Percentiles rank a stretch among this genome's conserved stretches.
Evolutionary conservation across 2,888 invertebrate species (phyloP).

Genomic region (Gibbula magus): DNA sequence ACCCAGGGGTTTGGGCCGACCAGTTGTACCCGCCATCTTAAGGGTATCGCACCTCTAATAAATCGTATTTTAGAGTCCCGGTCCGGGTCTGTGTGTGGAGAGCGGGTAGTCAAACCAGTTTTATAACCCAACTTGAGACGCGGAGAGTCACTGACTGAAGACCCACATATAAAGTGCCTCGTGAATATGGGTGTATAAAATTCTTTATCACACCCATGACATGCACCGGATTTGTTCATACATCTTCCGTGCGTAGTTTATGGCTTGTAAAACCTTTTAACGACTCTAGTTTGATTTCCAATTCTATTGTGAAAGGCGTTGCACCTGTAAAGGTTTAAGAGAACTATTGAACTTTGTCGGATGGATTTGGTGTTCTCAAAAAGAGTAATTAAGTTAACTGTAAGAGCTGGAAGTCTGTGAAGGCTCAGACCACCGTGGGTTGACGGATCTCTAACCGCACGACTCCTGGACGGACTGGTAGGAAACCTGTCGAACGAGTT

Average conservation of each 20-base stretch:
- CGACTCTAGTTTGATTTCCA: neutral
- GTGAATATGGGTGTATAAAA: neutral
- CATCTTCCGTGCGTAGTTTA: neutral
- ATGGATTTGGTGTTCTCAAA: neutral
- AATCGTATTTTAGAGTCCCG: neutral
- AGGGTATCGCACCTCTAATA: constrained; percentile 7
- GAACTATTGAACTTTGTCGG: neutral
- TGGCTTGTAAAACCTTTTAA: neutral
- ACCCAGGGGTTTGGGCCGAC: neutral
- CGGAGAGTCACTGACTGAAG: no score
- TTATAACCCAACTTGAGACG: neutral
- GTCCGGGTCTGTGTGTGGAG: neutral
- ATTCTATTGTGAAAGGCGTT: neutral
- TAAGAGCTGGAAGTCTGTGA: neutral
- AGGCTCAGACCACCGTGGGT: neutral
- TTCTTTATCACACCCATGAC: neutral
- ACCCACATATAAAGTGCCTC: no score
- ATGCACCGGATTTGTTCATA: neutral
- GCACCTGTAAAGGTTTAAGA: neutral
- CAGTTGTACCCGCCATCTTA: constrained; percentile 7
- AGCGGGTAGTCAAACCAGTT: constrained; percentile 8
- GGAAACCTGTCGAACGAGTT: constrained; percentile 15
- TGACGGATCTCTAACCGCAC: neutral
- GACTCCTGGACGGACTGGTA: neutral
- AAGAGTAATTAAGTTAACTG: no score